Evolutionary conservation across 2,113 vertebrate genomes (phyloP).

Genomic region (Ptilorrhoa leucosticta): DNA sequence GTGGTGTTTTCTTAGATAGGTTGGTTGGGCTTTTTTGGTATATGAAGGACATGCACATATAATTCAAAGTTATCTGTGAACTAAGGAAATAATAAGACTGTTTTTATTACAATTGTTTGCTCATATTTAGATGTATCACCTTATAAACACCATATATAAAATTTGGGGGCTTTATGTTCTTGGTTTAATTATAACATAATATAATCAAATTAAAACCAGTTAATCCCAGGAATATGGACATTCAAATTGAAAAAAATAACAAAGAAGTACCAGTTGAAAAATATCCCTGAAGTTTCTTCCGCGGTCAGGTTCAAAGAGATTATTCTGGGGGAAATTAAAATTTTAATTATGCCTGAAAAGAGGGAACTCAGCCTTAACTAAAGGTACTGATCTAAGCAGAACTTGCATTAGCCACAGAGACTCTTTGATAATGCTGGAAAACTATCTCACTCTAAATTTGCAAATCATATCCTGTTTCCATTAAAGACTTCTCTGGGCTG

Average conservation of each 20-base stretch:
- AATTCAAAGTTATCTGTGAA: not conserved
- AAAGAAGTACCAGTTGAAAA: not conserved
- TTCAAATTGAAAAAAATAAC: not conserved
- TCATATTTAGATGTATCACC: not conserved
- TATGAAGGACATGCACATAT: not conserved
- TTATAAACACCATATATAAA: not conserved
- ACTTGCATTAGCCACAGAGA: not conserved
- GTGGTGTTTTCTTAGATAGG: not conserved
- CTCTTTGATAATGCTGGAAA: not conserved
- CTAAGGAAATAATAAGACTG: not conserved
- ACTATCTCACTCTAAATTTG: not conserved
- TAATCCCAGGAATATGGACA: not conserved
- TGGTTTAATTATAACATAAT: not conserved
- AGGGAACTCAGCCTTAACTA: not conserved
- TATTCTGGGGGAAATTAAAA: not conserved
- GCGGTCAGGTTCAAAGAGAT: not conserved
- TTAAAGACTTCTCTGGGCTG: not conserved
- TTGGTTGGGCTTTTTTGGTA: not conserved
- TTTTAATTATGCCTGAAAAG: conserved; percentile 16
- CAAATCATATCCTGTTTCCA: not conserved
- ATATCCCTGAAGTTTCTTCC: not conserved
- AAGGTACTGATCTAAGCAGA: conserved; percentile 1
- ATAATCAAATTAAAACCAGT: not conserved
- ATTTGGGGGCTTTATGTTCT: not conserved
- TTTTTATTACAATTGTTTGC: not conserved